Base-by-base conservation (phyloP, 2,113 vertebrate genomes). In the Steatornis caripensis region DNA sequence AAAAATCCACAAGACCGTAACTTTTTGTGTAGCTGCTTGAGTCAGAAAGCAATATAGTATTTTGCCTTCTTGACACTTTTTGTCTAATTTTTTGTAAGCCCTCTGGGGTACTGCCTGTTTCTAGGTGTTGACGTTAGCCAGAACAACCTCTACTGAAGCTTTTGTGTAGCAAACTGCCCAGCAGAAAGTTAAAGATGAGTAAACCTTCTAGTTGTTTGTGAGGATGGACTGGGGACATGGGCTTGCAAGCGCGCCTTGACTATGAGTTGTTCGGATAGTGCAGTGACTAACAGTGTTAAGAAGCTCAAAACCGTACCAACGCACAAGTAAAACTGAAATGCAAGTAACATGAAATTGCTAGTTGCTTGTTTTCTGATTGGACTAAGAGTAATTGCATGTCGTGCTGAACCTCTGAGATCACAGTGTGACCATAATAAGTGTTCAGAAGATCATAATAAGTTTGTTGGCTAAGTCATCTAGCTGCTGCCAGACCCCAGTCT, bases 221-320 rank as follows among this genome's bases (percentile, higher is more conserved):
- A 61, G 24, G 64, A 5, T 37, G 60, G 34, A 34, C 36, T 46
- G 54, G 27, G 36, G 32, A 46, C 8, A 46, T 6, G 13, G 13
- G 8, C 7, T 57, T 82, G 27, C 21, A 77, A 30, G 6, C 70
- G 37, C 17, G n/a, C 57, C 46, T 90, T 75, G 41, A 74, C 37
- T 32, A 22, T 29, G 26, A 16, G 5, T 46, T 41, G 60, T 19
- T 61, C 0, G 0, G 29, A 21, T 37, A 18, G 11, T 29, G 17
- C 49, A 13, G 1, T 43, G 57, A 76, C 39, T 49, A 71, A 8
- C 5, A 46, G 11, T 19, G 30, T 37, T 71, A 43, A 12, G 5
- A 65, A 51, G 18, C 15, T 45, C 39, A 46, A 92, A 87, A 37
- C 18, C 21, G 0, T 13, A 23, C 0, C 29, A 15, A 75, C 15